These are phyloP conservation scores for Eupeodes latifasciatus DNA, from an alignment of 2,888 invertebrate genomes.

Conservation along the genomic window DNA sequence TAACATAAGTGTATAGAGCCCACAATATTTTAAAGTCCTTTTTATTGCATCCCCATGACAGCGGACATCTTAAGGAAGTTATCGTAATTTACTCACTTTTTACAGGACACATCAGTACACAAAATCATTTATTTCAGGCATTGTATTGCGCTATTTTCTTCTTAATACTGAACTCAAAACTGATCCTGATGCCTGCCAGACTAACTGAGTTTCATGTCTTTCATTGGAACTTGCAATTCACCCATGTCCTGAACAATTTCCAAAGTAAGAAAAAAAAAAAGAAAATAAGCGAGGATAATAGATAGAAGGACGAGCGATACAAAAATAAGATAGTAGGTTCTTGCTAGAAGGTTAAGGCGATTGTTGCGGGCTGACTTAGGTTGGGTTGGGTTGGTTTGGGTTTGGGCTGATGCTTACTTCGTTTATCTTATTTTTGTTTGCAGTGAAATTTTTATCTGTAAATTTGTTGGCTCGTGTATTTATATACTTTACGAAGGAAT, in stretches of 20 bases:
- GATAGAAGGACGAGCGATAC: constrained; percentile 8
- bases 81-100: constrained; percentile 38
- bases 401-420: constrained; percentile 40
- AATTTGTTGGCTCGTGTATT: constrained; percentile 50
- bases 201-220: constrained; percentile 56
- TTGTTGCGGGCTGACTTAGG: not conserved
- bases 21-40: not conserved
- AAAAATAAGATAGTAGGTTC: not conserved
- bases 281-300: constrained; percentile 11
- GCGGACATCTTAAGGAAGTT: constrained; percentile 35
- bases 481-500: not conserved
- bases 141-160: not conserved
- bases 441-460: constrained; percentile 47
- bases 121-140: constrained; percentile 49
- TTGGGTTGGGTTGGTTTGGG: too few species aligned
- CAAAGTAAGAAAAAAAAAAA: not conserved
- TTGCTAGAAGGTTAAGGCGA: constrained; percentile 2
- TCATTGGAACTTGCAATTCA: constrained; percentile 14
- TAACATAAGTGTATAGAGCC: not conserved
- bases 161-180: not conserved
- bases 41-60: constrained; percentile 16
- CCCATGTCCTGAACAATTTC: constrained; percentile 39
- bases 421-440: constrained; percentile 39
- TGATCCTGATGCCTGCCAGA: constrained; percentile 27
- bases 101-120: constrained; percentile 10